phyloP scores from a whole-genome alignment of 2,888 invertebrate genomes.

The Hedychridium roseum region DNA sequence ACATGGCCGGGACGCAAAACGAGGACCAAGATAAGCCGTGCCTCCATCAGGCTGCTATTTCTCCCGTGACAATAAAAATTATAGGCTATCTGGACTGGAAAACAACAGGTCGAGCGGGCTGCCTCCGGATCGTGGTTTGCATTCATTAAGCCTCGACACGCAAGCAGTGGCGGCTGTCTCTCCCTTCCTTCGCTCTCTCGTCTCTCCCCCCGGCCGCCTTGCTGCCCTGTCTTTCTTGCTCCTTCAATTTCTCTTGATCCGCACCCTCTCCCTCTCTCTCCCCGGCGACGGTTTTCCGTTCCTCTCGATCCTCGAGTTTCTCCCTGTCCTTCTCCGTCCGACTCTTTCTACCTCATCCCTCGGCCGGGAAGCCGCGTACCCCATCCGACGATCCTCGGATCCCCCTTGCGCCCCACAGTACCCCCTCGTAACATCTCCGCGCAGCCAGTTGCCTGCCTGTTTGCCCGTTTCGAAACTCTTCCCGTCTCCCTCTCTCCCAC shows the following conservation, averaged over 20 bases:
- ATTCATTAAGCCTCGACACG: conserved; percentile 68
- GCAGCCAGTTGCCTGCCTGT: conserved; percentile 32
- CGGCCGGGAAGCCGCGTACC: conserved; percentile 31
- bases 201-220: conserved; percentile 9
- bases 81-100: conserved; percentile 71
- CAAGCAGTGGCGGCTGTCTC: conserved; percentile 62
- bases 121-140: conserved; percentile 68
- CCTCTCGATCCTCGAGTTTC: conserved; percentile 15
- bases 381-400: conserved; percentile 40
- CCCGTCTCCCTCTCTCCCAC: conserved; percentile 26
- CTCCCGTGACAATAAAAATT: conserved; percentile 72
- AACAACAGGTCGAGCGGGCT: conserved; percentile 67
- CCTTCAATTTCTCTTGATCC: conserved; percentile 11
- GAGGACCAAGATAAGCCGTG: conserved; percentile 59
- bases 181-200: conserved; percentile 22
- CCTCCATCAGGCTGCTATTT: conserved; percentile 68
- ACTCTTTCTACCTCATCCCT: conserved; percentile 29
- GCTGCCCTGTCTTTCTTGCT: conserved; percentile 14
- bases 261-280: conserved; percentile 8
- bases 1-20: conserved; percentile 56
- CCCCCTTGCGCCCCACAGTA: conserved; percentile 30
- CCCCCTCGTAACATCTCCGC: conserved; percentile 37
- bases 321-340: conserved; percentile 14
- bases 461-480: conserved; percentile 12
- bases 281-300: conserved; percentile 11